A percentile compares a stretch with the other conserved stretches of the same genome.
Conservation (phyloP, 2,797 vertebrate genomes). For the Myotis myotis region DNA sequence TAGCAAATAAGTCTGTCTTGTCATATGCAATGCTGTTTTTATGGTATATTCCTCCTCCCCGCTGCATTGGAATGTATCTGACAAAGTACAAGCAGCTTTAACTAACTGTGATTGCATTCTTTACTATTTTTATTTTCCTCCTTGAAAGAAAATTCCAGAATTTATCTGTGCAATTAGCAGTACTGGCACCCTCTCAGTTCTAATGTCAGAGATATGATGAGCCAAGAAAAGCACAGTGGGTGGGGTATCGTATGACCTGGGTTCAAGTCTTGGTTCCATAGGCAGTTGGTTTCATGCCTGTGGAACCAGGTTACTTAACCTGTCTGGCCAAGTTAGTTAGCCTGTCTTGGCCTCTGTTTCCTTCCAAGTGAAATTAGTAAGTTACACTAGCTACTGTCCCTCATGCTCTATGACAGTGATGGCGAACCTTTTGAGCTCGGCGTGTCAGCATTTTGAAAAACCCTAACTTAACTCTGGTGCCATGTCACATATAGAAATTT, state of each 20-base stretch:
- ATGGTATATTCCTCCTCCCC: not conserved
- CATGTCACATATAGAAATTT: too few relatives aligned
- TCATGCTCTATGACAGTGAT: not conserved
- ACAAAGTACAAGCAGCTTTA: not conserved
- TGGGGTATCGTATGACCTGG: not conserved
- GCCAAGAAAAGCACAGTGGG: not conserved
- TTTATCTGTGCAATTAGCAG: not conserved
- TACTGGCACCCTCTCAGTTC: not conserved
- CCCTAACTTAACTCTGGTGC: too few relatives aligned
- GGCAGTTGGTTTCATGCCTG: not conserved
- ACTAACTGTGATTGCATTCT: not conserved
- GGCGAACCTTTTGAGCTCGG: too few relatives aligned
- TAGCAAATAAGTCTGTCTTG: not conserved
- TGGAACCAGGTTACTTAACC: not conserved
- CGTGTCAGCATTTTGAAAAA: too few relatives aligned
- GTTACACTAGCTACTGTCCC: not conserved
- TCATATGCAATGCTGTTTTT: not conserved
- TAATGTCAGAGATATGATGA: not conserved
- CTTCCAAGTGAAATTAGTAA: not conserved
- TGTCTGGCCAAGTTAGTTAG: not conserved
- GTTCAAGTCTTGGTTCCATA: not conserved
- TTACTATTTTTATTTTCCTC: not conserved
- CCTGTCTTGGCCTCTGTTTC: not conserved
- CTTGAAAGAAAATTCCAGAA: slow-evolving; percentile 34
- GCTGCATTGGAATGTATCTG: not conserved